Percentiles rank a stretch among this genome's conserved stretches.
phyloP scores from a whole-genome alignment of 37 sponge, comb jelly and placozoan genomes.

The Petrosia ficiformis region DNA sequence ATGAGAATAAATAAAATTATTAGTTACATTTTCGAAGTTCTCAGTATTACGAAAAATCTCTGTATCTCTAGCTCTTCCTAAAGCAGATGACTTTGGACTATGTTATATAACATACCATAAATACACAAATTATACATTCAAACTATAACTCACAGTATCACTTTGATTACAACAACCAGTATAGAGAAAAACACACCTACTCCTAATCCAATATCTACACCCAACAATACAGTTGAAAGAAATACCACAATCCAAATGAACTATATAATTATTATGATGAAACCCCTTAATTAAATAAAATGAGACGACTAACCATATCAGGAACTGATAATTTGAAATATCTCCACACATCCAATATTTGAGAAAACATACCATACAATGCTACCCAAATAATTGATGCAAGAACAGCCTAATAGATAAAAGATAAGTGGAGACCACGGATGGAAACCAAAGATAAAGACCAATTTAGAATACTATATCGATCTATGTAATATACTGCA shows the following conservation, averaged over 20 bases:
- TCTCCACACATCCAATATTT: constrained; percentile 54
- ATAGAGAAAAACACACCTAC: constrained; percentile 29
- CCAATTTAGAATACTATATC: too few relatives aligned
- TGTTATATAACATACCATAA: neutral
- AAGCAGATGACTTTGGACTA: constrained; percentile 37
- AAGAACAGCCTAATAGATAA: constrained; percentile 61
- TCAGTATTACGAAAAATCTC: constrained; percentile 45
- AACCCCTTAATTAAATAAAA: neutral
- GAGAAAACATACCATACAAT: constrained; percentile 84
- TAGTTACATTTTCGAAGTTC: constrained; percentile 29
- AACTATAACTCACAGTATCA: constrained; percentile 11
- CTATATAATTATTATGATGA: neutral
- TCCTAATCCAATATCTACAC: constrained; percentile 26
- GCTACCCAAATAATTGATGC: constrained; percentile 79
- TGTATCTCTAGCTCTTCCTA: constrained; percentile 30
- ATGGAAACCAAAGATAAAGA: neutral
- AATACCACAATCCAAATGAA: constrained; percentile 17
- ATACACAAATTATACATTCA: neutral
- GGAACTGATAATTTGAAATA: constrained; percentile 61
- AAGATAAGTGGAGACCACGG: neutral
- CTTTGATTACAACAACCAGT: constrained; percentile 8
- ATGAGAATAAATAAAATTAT: neutral
- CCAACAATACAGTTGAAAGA: constrained; percentile 16
- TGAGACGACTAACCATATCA: constrained; percentile 43
- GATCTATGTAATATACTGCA: too few relatives aligned